Evolutionary conservation across 2,797 vertebrate species (phyloP).

Genomic region (Erpetoichthys calabaricus): DNA sequence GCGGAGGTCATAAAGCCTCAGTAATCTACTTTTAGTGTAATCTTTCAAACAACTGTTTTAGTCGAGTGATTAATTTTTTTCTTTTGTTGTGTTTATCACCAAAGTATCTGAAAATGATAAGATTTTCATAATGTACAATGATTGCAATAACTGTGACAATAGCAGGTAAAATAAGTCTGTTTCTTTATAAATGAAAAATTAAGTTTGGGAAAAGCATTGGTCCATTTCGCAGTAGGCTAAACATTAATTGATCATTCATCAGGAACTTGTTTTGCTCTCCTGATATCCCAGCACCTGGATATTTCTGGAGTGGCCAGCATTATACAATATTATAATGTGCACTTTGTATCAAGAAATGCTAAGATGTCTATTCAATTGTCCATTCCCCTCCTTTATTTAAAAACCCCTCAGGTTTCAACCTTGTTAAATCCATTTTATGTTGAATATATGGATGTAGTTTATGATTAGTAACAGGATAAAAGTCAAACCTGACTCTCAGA

Average conservation of each 20-base stretch:
- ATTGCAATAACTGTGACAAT: neutral
- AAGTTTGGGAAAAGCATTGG: neutral
- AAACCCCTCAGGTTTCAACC: no score
- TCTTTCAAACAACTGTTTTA: no score
- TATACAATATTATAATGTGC: no score
- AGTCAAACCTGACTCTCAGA: conserved; percentile 5
- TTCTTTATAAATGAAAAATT: neutral
- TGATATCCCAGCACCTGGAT: neutral
- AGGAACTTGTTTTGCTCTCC: neutral
- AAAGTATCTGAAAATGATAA: no score
- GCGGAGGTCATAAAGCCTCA: no score
- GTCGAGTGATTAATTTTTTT: no score
- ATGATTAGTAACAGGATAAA: conserved; percentile 9
- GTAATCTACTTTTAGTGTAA: no score
- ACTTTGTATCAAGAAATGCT: no score
- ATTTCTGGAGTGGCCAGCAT: neutral
- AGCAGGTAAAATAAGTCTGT: neutral
- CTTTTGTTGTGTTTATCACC: no score
- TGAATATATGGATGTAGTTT: conserved; percentile 4
- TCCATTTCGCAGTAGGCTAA: conserved; percentile 1
- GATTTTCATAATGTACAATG: neutral
- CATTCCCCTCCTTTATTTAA: no score
- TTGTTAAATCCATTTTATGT: no score
- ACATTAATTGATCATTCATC: neutral
- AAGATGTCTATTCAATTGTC: no score